Evolutionary conservation across 1,140 invertebrate genomes (phyloP).

Genomic region (Saccostrea echinata): DNA sequence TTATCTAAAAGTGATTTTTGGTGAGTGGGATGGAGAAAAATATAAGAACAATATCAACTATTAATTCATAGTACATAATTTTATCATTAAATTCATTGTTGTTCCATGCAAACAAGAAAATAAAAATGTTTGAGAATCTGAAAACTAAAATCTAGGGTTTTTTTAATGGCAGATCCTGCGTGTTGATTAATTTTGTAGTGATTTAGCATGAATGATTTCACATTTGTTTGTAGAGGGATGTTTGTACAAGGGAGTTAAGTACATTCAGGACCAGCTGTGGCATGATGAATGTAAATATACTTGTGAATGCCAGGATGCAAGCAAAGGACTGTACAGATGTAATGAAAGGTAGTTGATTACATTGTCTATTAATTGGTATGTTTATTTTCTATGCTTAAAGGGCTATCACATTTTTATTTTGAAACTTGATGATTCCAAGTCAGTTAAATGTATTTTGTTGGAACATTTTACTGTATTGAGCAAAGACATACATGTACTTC

Average conservation of each 20-base stretch:
- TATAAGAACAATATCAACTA: too few species aligned
- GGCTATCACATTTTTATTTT: too few species aligned
- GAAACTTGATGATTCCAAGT: too few species aligned
- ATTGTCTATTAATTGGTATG: neutral
- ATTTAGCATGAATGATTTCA: neutral
- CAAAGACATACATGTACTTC: too few species aligned
- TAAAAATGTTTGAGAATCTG: neutral
- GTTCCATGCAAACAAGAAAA: too few species aligned
- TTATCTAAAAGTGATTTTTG: too few species aligned
- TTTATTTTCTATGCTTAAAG: neutral
- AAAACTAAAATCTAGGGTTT: too few species aligned
- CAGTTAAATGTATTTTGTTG: too few species aligned
- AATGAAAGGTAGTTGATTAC: conserved; percentile 58
- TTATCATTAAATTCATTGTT: too few species aligned
- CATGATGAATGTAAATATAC: conserved; percentile 64
- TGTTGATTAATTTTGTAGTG: neutral
- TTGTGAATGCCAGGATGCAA: conserved; percentile 62
- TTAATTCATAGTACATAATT: too few species aligned
- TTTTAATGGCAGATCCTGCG: neutral
- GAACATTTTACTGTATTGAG: too few species aligned
- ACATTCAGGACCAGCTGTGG: conserved; percentile 67
- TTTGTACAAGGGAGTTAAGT: conserved; percentile 64
- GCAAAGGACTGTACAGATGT: conserved; percentile 61
- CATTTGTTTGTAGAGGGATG: conserved; percentile 60
- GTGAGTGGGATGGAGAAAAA: too few species aligned